Base-by-base conservation (phyloP, 2,113 vertebrate species). In the Atrichornis clamosus region DNA sequence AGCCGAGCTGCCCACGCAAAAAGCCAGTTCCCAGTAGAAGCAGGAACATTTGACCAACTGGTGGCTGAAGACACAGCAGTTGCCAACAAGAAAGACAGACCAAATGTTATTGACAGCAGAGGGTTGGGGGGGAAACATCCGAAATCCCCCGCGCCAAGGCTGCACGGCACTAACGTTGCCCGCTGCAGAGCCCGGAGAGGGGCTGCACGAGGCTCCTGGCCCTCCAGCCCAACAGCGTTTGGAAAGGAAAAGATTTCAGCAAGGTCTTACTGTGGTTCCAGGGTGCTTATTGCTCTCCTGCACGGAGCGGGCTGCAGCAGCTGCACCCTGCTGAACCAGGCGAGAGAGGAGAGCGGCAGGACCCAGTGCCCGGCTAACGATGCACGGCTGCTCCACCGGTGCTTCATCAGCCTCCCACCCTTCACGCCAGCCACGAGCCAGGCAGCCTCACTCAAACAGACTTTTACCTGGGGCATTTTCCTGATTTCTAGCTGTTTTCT, bases 401-500 rank as follows among this genome's bases (percentile, higher is more conserved):
- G 56, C 42, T 35, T 37, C 18, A 3, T 65, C 7, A 89, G 42
- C 65, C 55, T 24, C 73, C 53, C 73, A 19, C 17, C 65, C 92
- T 63, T 21, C 0, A 0, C 7, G 59, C 44, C 75, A 23, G 44
- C 4, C 1, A 13, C 1, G 0, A 41, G 5, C 33, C 6, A 1
- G 50, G 32, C 15, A 83, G 50, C 32, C 78, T 47, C 13, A 22
- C 32, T 46, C 46, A 37, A 22, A 49, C 21, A 59, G 47, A 7
- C 47, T 44, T 52, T 26, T 17, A 55, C 9, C 1, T 5, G 47
- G 35, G 13, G 3, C 23, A 32, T 50, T 58, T 19, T 74, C 46
- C 67, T 58, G 77, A 44, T 84, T 46, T 63, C 41, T 55, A 58
- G 26, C 11, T 84, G 50, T 13, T 75, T 58, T 56, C 11, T 47